phyloP scores from a whole-genome alignment of 1,140 invertebrate genomes.

The Anthonomus grandis region DNA sequence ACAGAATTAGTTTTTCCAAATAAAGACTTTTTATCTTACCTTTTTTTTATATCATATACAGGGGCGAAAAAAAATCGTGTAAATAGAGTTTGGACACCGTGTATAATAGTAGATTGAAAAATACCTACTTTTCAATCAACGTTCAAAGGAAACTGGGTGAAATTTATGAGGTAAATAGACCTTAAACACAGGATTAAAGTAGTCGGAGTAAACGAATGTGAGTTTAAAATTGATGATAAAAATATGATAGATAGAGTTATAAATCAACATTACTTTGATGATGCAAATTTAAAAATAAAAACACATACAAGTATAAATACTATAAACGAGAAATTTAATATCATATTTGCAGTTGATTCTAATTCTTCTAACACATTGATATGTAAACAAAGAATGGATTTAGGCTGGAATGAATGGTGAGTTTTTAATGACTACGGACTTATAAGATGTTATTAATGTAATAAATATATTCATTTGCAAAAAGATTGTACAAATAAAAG shows the following conservation, averaged over 20 bases:
- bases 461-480: constrained; percentile 3
- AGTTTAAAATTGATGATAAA: not conserved
- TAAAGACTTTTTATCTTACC: no score
- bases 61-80: no score
- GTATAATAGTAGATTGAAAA: no score
- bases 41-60: no score
- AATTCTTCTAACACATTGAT: not conserved
- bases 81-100: no score
- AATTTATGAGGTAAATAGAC: not conserved
- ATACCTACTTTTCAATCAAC: no score
- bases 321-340: constrained; percentile 4
- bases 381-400: constrained; percentile 5
- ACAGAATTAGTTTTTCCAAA: no score
- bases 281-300: constrained; percentile 4
- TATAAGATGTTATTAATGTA: constrained; percentile 15
- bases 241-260: not conserved
- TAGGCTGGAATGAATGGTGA: constrained; percentile 11
- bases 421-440: constrained; percentile 14
- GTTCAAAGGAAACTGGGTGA: not conserved
- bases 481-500: constrained; percentile 11
- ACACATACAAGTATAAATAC: not conserved
- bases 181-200: constrained; percentile 4
- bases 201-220: constrained; percentile 1
- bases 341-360: constrained; percentile 2
- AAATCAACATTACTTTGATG: not conserved